Base-by-base conservation (phyloP, 2,797 vertebrate genomes). In the Rhodeus uyekii region DNA sequence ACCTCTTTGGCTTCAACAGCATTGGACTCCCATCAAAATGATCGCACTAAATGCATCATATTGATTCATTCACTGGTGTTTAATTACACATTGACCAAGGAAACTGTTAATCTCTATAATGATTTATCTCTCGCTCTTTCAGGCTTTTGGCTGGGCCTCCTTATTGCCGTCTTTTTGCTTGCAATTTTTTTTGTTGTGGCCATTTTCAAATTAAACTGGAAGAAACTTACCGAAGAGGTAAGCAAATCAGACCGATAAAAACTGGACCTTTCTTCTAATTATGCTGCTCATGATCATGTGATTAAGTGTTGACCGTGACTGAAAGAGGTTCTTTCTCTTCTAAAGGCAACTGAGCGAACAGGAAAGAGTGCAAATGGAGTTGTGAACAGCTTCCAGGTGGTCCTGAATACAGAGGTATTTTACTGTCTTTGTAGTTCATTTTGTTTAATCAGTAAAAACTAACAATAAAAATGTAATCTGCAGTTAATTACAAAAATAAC, bases 71-170 rank as follows among this genome's bases (percentile, higher is more conserved):
- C 10, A 29, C 16, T 63, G 12, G n/a, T 53, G 8, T 61, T 71
- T 1, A 39, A 44, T 32, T 34, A 44, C 27, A 42, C 8, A 39
- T 27, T 61, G 4, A 44, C 19, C 1, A 36, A 24, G 6, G 18
- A n/a, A 46, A 3, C 5, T 63, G 29, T 63, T 27, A 18, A 44
- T 61, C 8, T 44, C 18, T 44, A 19, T 10, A 50, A 14, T 42
- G 3, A 24, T 67, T 36, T 65, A 24, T 68, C 27, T 18, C 32
- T 9, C 10, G 76, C 16, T 44, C 60, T 83, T 74, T 65, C 88
- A 98, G 97, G 97, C 44, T 95, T 97, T 77, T 98, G 97, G 97
- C 87, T 94, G 1, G 97, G 97, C 13, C 91, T 98, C 69, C 89
- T 96, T 1, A 32, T 96, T 78, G 96, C 95, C 36, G 89, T 94